Percentiles rank a stretch among this genome's conserved stretches.
These are phyloP conservation scores for Phalacrocorax carbo DNA, from an alignment of 2,113 vertebrate species.

Conservation along the genomic window DNA sequence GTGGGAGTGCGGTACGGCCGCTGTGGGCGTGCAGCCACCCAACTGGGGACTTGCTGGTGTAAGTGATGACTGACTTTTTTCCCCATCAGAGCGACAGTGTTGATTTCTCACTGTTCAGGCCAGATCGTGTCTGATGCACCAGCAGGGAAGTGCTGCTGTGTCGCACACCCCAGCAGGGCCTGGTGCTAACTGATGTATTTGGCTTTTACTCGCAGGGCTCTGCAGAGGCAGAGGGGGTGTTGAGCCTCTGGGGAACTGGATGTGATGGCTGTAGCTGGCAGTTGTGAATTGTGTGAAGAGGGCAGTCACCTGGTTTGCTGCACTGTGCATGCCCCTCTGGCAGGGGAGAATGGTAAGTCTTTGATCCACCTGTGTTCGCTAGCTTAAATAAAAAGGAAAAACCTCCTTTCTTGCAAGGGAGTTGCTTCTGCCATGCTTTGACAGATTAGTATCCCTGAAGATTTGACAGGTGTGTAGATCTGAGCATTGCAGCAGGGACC, in stretches of 20 bases:
- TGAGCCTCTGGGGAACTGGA: neutral
- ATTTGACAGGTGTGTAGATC: neutral
- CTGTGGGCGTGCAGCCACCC: neutral
- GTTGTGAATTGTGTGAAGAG: neutral
- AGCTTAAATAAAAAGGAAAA: neutral
- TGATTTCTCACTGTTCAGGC: slow-evolving; percentile 67
- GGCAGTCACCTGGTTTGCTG: neutral
- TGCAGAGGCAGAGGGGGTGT: no score
- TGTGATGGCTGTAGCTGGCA: neutral
- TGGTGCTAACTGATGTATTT: neutral
- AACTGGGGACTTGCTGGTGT: slow-evolving; percentile 25
- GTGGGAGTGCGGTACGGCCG: neutral
- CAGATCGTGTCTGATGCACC: slow-evolving; percentile 73
- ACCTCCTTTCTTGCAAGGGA: neutral
- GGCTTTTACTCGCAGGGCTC: neutral
- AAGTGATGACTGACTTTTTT: slow-evolving; percentile 76
- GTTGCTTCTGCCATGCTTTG: neutral
- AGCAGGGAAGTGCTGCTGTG: neutral
- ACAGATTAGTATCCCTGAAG: neutral
- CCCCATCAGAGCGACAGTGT: slow-evolving; percentile 76
- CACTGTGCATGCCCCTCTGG: no score
- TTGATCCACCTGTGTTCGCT: neutral
- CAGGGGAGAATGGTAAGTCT: neutral
- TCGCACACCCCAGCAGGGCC: no score
- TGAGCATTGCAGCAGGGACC: neutral